These are phyloP conservation scores for Himalopsyche tibetana DNA, from an alignment of 2,888 invertebrate genomes.

Conservation along the genomic window DNA sequence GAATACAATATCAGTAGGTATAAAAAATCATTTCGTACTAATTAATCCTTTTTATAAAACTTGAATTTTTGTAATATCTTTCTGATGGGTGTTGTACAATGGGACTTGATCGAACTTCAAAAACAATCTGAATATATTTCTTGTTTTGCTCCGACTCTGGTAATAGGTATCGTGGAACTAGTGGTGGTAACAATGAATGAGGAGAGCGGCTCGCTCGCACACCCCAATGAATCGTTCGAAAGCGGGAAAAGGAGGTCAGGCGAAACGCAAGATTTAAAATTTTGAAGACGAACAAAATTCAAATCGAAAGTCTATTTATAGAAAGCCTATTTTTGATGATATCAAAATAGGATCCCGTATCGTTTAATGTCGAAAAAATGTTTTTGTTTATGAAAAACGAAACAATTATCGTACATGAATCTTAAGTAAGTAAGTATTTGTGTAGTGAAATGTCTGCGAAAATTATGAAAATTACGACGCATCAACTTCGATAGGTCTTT, in stretches of 20 bases:
- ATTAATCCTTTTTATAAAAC: too few species aligned
- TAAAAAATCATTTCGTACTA: too few species aligned
- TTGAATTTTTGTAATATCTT: too few species aligned
- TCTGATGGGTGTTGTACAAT: too few species aligned
- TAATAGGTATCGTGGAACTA: constrained; percentile 14
- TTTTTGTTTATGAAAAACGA: too few species aligned
- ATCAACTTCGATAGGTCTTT: too few species aligned
- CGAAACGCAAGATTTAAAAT: constrained; percentile 51
- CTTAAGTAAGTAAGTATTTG: too few species aligned
- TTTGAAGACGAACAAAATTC: constrained; percentile 52
- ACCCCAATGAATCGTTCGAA: constrained; percentile 49
- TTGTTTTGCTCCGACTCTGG: constrained; percentile 3
- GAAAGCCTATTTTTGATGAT: constrained; percentile 21
- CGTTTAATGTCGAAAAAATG: neutral
- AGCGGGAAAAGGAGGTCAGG: constrained; percentile 57
- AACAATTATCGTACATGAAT: too few species aligned
- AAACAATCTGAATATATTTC: neutral
- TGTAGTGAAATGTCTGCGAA: too few species aligned
- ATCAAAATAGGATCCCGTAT: neutral
- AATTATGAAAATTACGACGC: too few species aligned
- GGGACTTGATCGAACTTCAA: neutral
- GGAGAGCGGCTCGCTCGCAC: constrained; percentile 45
- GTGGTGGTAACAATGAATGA: constrained; percentile 49
- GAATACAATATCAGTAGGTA: too few species aligned
- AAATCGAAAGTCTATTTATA: constrained; percentile 50